A percentile compares a stretch with the other conserved stretches of the same genome.
phyloP scores from a whole-genome alignment of 2,113 vertebrate genomes.

The Trichomycterus rosablanca region DNA sequence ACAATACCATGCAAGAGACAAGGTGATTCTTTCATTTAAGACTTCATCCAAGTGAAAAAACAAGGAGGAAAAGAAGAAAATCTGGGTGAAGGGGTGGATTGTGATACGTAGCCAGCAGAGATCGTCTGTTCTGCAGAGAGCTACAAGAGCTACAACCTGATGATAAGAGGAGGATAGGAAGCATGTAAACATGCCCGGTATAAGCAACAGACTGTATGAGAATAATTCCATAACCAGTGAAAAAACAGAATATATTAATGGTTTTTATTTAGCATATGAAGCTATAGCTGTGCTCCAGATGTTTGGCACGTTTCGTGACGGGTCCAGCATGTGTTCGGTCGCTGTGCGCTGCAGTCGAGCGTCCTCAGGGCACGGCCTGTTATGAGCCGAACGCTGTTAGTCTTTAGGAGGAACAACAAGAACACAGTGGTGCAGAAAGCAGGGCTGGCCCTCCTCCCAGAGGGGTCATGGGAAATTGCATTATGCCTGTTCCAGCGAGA shows the following conservation, averaged over 20 bases:
- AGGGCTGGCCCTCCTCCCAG: slow-evolving; percentile 38
- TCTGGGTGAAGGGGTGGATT: no score
- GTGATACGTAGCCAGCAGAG: no score
- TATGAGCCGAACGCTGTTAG: slow-evolving; percentile 31
- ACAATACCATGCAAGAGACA: no score
- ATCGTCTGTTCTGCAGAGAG: no score
- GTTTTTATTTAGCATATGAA: neutral
- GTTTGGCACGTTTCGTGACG: slow-evolving; percentile 9
- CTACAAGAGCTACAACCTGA: no score
- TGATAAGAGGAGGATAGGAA: no score
- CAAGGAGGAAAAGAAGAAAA: no score
- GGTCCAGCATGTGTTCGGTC: slow-evolving; percentile 10
- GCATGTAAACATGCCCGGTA: no score
- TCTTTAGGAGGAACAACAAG: slow-evolving; percentile 41
- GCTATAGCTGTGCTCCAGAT: neutral
- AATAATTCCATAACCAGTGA: no score
- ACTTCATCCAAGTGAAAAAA: no score
- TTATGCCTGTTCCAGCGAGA: slow-evolving; percentile 41
- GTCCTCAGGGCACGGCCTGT: slow-evolving; percentile 36
- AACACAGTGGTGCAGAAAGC: slow-evolving; percentile 36
- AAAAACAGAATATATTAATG: neutral
- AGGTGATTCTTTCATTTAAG: no score
- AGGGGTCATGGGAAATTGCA: slow-evolving; percentile 51
- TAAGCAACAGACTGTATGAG: no score
- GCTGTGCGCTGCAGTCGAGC: slow-evolving; percentile 7